Evolutionary conservation across 2,797 vertebrate species (phyloP).

Genomic region (Nannoperca australis): DNA sequence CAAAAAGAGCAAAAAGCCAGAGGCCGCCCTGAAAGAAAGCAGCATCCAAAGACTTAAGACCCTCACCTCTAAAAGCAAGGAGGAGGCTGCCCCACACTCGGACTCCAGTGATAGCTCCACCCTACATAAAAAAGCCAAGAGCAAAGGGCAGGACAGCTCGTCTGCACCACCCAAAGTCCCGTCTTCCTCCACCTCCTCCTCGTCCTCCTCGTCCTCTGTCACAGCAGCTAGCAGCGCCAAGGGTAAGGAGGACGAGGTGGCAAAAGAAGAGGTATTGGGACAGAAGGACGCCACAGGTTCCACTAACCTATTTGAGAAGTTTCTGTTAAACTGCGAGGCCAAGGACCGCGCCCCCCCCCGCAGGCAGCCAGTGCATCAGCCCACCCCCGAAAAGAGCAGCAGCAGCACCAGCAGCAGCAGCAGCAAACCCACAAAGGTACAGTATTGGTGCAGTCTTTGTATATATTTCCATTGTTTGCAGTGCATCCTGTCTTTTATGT

Average conservation of each 20-base stretch:
- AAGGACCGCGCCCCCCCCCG: slow-evolving; percentile 85
- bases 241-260: slow-evolving; percentile 70
- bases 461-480: background rate
- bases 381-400: slow-evolving; percentile 56
- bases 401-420: slow-evolving; percentile 25
- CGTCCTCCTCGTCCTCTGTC: slow-evolving; percentile 62
- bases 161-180: slow-evolving; percentile 54
- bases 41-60: slow-evolving; percentile 84
- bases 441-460: background rate
- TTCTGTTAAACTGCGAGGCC: slow-evolving; percentile 85
- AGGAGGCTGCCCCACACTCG: slow-evolving; percentile 86
- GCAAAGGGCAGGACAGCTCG: slow-evolving; percentile 67
- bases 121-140: slow-evolving; percentile 64
- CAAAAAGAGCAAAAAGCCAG: slow-evolving; percentile 78
- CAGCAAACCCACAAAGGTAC: slow-evolving; percentile 81
- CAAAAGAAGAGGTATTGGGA: slow-evolving; percentile 75
- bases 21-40: slow-evolving; percentile 71
- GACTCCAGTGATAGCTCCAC: slow-evolving; percentile 87
- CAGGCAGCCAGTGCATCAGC: slow-evolving; percentile 63
- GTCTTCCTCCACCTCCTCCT: slow-evolving; percentile 72
- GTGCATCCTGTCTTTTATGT: background rate
- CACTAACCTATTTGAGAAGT: slow-evolving; percentile 87
- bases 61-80: slow-evolving; percentile 75
- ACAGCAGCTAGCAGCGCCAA: slow-evolving; percentile 56
- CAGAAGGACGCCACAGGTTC: slow-evolving; percentile 76